Percentiles rank a stretch among this genome's conserved stretches.
phyloP scores from a whole-genome alignment of 2,113 vertebrate species.

The Eulacestoma nigropectus region DNA sequence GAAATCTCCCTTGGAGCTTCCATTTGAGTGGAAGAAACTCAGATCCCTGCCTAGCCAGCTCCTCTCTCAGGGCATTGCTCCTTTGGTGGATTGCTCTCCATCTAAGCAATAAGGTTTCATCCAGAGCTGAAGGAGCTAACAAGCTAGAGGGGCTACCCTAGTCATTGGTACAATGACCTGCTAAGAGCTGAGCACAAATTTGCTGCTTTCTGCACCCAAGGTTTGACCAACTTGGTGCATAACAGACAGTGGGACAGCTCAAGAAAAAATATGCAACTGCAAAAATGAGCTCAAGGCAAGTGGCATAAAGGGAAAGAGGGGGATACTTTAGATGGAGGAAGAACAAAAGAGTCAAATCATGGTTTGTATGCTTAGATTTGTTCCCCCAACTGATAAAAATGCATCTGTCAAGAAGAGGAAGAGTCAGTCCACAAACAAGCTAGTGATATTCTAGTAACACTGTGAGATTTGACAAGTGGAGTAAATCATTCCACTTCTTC shows the following conservation, averaged over 20 bases:
- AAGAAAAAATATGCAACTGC: neutral
- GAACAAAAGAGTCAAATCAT: neutral
- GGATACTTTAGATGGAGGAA: neutral
- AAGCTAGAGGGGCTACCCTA: neutral
- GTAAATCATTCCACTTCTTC: neutral
- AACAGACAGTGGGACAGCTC: neutral
- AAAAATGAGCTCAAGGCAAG: neutral
- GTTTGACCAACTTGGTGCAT: neutral
- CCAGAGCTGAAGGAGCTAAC: neutral
- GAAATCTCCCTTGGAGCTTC: neutral
- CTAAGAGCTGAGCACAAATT: neutral
- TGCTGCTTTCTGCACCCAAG: neutral
- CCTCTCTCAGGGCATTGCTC: neutral
- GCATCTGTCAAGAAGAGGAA: neutral
- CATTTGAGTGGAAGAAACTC: neutral
- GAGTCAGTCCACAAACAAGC: neutral
- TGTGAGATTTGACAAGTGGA: neutral
- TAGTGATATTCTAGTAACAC: neutral
- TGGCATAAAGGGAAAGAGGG: neutral
- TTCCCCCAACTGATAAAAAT: neutral
- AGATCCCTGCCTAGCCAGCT: neutral
- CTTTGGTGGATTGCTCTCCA: neutral
- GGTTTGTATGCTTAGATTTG: neutral
- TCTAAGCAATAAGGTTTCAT: neutral
- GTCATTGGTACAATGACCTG: fast-evolving